These are phyloP conservation scores for Crotalus helleri DNA, from an alignment of 2,113 vertebrate genomes.

Conservation along the genomic window DNA sequence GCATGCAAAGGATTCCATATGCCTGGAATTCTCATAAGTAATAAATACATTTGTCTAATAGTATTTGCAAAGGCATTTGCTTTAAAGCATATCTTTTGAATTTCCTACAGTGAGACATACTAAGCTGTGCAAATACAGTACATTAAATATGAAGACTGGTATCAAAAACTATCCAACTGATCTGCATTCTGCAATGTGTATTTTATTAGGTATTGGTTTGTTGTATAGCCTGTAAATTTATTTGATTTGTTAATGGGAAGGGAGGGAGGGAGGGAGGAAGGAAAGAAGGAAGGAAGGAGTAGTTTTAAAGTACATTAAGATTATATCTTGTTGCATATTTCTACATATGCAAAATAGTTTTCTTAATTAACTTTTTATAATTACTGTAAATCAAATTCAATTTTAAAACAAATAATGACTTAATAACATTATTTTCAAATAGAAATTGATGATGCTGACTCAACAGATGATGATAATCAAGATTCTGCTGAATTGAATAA, in stretches of 20 bases:
- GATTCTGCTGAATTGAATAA: constrained; percentile 71
- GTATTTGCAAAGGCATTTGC: background rate
- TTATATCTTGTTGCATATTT: background rate
- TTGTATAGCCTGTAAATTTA: background rate
- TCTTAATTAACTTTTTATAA: background rate
- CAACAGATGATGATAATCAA: constrained; percentile 70
- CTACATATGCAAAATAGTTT: background rate
- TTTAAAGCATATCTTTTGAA: background rate
- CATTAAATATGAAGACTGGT: background rate
- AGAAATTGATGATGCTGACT: constrained; percentile 70
- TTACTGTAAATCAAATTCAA: constrained; percentile 21
- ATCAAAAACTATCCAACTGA: background rate
- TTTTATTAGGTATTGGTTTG: background rate
- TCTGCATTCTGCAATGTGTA: background rate
- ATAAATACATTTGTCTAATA: background rate
- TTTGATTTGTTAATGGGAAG: background rate
- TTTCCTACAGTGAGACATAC: background rate
- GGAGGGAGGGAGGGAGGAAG: no score
- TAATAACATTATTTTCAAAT: constrained; percentile 61
- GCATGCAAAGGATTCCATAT: background rate
- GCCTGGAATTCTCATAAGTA: background rate
- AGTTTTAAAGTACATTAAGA: background rate
- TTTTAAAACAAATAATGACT: constrained; percentile 35
- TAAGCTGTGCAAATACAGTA: background rate
- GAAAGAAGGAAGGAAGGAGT: background rate